Conservation (phyloP, 1,140 invertebrate species). For the Bombus picipes region DNA sequence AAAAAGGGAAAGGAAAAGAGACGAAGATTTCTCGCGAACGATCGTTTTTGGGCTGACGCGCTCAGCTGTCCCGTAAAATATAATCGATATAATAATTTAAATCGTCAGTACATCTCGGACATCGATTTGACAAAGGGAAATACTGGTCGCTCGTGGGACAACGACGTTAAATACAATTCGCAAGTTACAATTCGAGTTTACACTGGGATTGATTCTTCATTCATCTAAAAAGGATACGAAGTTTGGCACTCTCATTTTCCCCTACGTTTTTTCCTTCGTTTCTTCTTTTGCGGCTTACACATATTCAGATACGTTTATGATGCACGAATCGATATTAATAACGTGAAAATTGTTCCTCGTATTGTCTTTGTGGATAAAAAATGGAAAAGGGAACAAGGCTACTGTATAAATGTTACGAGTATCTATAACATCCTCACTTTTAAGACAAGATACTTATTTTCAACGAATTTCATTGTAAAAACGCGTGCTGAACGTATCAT, state of each 20-base stretch:
- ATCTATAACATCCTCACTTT: no score
- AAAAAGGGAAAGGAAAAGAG: no score
- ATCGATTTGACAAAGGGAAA: slow-evolving; percentile 78
- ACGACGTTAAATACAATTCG: slow-evolving; percentile 73
- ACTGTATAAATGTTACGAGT: no score
- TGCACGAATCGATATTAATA: background rate
- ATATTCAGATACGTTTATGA: background rate
- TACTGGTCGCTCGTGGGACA: slow-evolving; percentile 78
- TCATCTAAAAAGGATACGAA: slow-evolving; percentile 69
- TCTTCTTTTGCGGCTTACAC: background rate
- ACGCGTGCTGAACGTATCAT: no score
- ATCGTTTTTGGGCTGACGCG: background rate
- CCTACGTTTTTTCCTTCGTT: background rate
- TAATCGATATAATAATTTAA: slow-evolving; percentile 78
- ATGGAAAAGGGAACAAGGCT: no score
- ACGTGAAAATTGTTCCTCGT: no score
- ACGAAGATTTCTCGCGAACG: slow-evolving; percentile 12
- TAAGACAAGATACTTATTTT: no score
- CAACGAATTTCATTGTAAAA: no score
- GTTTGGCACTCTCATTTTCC: slow-evolving; percentile 78
- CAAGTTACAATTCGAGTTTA: slow-evolving; percentile 76
- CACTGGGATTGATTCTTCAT: slow-evolving; percentile 74
- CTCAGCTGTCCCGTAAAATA: slow-evolving; percentile 10
- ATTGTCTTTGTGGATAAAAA: no score
- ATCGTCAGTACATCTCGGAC: slow-evolving; percentile 76